Conservation (phyloP, 2,888 invertebrate species). For the Lasius fuliginosus region DNA sequence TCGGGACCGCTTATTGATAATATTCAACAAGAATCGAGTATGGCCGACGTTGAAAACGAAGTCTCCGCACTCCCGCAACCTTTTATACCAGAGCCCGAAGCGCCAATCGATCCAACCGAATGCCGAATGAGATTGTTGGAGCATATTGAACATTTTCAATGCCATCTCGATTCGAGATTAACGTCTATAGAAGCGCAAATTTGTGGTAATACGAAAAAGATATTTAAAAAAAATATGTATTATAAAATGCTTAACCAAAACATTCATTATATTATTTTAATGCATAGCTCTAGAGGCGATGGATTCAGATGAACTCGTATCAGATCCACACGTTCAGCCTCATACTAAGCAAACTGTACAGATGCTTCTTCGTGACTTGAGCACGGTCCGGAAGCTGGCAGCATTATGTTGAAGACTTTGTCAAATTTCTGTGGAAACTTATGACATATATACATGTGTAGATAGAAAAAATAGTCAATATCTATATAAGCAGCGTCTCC, state of each 20-base stretch:
- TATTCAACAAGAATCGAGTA: conserved; percentile 55
- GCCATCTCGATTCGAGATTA: conserved; percentile 90
- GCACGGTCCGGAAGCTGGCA: conserved; percentile 90
- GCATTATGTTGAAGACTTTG: conserved; percentile 85
- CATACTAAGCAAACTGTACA: conserved; percentile 91
- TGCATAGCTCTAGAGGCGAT: conserved; percentile 88
- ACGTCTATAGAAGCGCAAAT: conserved; percentile 93
- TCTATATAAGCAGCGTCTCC: not conserved
- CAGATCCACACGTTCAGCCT: conserved; percentile 88
- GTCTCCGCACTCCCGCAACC: conserved; percentile 77
- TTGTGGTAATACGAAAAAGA: conserved; percentile 86
- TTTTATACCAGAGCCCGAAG: conserved; percentile 92
- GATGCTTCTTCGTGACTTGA: conserved; percentile 91
- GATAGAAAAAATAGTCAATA: not conserved
- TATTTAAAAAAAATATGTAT: not conserved
- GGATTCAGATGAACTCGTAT: conserved; percentile 89
- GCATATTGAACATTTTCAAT: conserved; percentile 92
- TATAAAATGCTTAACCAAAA: not conserved
- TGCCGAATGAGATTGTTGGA: conserved; percentile 92
- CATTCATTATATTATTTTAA: conserved; percentile 48
- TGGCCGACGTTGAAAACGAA: conserved; percentile 51
- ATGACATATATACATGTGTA: not conserved
- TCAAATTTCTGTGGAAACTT: not conserved
- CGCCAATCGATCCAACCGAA: conserved; percentile 92
- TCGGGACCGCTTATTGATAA: conserved; percentile 42